Conservation (phyloP, 2,888 invertebrate species). For the Cephus sareptanus region DNA sequence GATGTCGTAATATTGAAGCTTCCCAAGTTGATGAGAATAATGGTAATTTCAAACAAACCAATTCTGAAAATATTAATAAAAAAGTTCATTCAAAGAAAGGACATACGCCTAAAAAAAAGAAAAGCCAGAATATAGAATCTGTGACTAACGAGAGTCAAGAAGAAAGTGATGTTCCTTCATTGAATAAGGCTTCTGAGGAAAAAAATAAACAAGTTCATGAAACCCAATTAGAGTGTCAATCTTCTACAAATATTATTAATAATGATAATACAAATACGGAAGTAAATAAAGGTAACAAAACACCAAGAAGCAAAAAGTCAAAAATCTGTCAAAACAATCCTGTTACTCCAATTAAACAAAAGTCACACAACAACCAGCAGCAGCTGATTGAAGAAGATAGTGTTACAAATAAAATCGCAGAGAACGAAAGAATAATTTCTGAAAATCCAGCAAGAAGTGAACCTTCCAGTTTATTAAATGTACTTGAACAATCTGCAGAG, state of each 20-base stretch:
- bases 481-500: neutral
- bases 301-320: neutral
- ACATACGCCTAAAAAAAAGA: neutral
- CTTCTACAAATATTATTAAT: neutral
- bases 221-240: neutral
- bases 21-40: neutral
- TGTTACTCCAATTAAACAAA: neutral
- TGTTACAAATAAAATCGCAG: neutral
- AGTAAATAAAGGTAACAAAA: neutral
- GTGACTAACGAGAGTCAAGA: neutral
- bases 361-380: neutral
- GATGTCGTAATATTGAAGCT: neutral
- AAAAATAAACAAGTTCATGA: neutral
- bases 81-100: neutral
- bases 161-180: neutral
- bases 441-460: neutral
- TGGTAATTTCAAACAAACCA: neutral
- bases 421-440: neutral
- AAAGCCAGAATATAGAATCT: neutral
- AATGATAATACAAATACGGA: neutral
- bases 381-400: neutral
- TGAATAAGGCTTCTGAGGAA: neutral
- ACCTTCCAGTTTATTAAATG: neutral
- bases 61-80: neutral
- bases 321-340: neutral